Base-by-base conservation (phyloP, 2,113 vertebrate species). In the Archocentrus centrarchus region DNA sequence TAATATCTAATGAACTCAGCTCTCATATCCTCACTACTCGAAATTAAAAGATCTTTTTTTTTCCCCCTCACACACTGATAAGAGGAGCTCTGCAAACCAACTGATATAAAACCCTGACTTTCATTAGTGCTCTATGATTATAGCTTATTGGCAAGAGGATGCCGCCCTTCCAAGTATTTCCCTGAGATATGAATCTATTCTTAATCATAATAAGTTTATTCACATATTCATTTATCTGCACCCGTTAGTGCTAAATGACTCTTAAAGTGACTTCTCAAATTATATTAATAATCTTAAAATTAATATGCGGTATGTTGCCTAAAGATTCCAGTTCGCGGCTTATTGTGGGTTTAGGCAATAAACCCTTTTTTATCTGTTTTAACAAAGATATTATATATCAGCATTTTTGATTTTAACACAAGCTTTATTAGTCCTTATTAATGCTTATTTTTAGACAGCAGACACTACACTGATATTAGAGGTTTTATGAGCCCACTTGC, bases 1-100 rank as follows among this genome's bases (percentile, higher is more conserved):
- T 93, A 84, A 78, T 81, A 81, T 80, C 82, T 91, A 91, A 94
- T 93, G 90, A 94, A 89, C 77, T 13, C 80, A n/a, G 73, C 63
- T 85, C 86, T 90, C 79, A 90, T 86, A 83, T 91, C 81, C 80
- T 92, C 84, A 5, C 70, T 14, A 82, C 84, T 86, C 10, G 3
- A 85, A 90, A 94, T 89, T 37, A 91, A 83, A 68, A 88, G 15
- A 39, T 77, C 24, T 8, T 8, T 7, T 57, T 7, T 57, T 59
- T 77, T 62, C 75, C 39, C 13, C 15, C 3, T 66, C 79, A 55
- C 80, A 61, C 17, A 32, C 75, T 82, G 87, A 92, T 88, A 91
- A 93, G 81, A 93, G 83, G 10, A 88, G 59, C 79, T 83, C 66
- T 84, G 92, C 76, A 75, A 80, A 91, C 76, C 62, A 75, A 81